Conservation (phyloP, 1,140 invertebrate genomes). For the Plodia interpunctella region DNA sequence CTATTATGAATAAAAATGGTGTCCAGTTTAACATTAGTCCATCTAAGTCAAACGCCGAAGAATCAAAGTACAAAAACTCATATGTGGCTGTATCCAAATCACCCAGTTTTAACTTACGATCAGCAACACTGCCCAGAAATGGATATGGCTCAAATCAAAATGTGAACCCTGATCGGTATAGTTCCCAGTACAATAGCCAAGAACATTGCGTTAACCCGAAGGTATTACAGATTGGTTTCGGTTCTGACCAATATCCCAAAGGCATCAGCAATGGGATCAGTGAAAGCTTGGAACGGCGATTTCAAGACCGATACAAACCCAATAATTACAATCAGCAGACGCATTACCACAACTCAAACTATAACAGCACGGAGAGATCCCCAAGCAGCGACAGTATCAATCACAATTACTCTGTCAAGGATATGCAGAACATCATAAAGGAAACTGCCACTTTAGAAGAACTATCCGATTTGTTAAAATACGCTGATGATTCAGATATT, state of each 20-base stretch:
- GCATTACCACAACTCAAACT: conserved; percentile 64
- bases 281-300: conserved; percentile 75
- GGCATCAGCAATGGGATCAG: conserved; percentile 69
- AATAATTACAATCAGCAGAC: conserved; percentile 62
- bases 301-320: conserved; percentile 67
- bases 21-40: conserved; percentile 71
- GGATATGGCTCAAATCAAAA: conserved; percentile 78
- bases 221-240: conserved; percentile 76
- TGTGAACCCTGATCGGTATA: conserved; percentile 72
- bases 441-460: conserved; percentile 82
- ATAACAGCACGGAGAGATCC: conserved; percentile 57
- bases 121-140: conserved; percentile 84
- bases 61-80: conserved; percentile 64
- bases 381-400: conserved; percentile 68
- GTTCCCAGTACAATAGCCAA: conserved; percentile 73
- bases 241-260: conserved; percentile 67
- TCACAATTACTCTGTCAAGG: conserved; percentile 59
- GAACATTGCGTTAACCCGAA: conserved; percentile 75
- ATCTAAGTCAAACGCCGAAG: conserved; percentile 67
- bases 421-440: conserved; percentile 69
- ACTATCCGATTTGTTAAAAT: conserved; percentile 83
- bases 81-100: conserved; percentile 64
- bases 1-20: conserved; percentile 69
- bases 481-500: conserved; percentile 80
- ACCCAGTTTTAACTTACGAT: conserved; percentile 78